Conservation (phyloP, 2,888 invertebrate species). For the Kuschelorhynchus macadamiae region DNA sequence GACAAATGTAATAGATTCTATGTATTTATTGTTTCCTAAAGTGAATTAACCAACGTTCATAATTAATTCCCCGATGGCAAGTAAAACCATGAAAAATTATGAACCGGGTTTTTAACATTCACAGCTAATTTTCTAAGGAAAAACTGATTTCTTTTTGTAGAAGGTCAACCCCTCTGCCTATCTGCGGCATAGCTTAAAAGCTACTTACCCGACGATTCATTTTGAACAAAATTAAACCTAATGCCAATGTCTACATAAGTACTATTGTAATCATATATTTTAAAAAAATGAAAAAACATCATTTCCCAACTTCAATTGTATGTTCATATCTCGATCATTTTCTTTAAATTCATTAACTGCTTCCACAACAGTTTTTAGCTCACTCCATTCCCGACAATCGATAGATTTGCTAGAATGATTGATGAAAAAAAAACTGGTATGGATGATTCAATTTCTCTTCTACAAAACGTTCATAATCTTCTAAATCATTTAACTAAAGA, state of each 20-base stretch:
- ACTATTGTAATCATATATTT: constrained; percentile 60
- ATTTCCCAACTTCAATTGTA: constrained; percentile 53
- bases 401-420: constrained; percentile 57
- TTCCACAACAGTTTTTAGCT: constrained; percentile 61
- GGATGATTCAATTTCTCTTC: constrained; percentile 65
- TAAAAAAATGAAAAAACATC: constrained; percentile 60
- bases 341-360: constrained; percentile 60
- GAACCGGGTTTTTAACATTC: constrained; percentile 66
- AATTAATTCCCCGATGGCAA: constrained; percentile 67
- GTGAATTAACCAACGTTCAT: too few relatives aligned
- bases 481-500: too few relatives aligned
- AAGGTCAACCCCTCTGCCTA: constrained; percentile 62
- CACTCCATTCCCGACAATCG: constrained; percentile 64
- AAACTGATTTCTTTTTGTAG: constrained; percentile 65
- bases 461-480: constrained; percentile 64
- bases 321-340: constrained; percentile 61
- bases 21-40: too few relatives aligned
- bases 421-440: constrained; percentile 63
- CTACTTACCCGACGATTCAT: constrained; percentile 67
- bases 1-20: too few relatives aligned
- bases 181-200: constrained; percentile 65
- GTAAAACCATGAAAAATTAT: constrained; percentile 66
- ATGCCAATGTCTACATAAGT: constrained; percentile 63
- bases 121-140: constrained; percentile 64
- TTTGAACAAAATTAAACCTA: constrained; percentile 64